These are phyloP conservation scores for Rhinella marina DNA, from an alignment of 2,797 vertebrate species.

Conservation along the genomic window DNA sequence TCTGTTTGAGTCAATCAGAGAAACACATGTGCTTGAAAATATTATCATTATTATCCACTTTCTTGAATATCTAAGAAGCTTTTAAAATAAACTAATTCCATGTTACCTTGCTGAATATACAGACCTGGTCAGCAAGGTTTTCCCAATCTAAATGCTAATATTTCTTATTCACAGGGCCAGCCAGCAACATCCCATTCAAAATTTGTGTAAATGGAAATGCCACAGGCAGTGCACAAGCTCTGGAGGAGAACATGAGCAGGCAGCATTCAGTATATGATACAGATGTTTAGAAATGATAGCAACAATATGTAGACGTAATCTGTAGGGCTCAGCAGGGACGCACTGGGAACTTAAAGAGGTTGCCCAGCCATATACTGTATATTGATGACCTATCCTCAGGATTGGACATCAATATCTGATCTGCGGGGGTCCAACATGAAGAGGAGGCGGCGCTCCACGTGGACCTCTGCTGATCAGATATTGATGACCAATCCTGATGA, in stretches of 20 bases:
- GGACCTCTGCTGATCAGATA: too few species aligned
- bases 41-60: background rate
- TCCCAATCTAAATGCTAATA: constrained; percentile 56
- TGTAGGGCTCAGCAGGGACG: background rate
- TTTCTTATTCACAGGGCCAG: constrained; percentile 37
- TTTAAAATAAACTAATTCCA: background rate
- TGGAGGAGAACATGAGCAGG: constrained; percentile 38
- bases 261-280: constrained; percentile 29
- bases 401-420: too few species aligned
- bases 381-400: too few species aligned
- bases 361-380: too few species aligned
- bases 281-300: constrained; percentile 9
- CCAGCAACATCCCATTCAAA: constrained; percentile 24
- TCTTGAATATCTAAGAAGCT: background rate
- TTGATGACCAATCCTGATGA: too few species aligned
- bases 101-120: background rate
- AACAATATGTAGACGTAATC: constrained; percentile 39
- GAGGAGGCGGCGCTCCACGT: too few species aligned
- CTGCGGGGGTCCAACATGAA: too few species aligned
- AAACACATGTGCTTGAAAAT: background rate
- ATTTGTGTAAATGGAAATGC: constrained; percentile 41
- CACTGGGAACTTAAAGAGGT: too few species aligned
- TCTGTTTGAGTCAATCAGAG: background rate
- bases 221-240: constrained; percentile 16
- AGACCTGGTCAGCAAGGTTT: constrained; percentile 36